Percentiles rank a stretch among this genome's conserved stretches.
Conservation (phyloP, 2,888 invertebrate species). For the Dendrolimus pini region DNA sequence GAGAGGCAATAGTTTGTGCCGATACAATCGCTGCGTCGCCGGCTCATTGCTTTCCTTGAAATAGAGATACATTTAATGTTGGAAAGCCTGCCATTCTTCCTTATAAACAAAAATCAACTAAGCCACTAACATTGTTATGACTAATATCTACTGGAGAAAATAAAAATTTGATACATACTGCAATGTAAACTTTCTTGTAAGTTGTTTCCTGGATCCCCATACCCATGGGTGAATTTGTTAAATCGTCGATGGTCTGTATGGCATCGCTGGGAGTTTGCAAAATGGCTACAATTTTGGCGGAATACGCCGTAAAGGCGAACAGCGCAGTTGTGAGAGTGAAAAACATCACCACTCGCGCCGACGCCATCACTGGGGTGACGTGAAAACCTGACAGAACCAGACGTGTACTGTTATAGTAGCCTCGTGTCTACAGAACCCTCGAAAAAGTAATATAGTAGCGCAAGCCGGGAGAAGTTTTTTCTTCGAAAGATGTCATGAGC, state of each 20-base stretch:
- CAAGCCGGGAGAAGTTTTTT: no score
- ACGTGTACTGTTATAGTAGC: no score
- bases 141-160: neutral
- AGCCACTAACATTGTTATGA: neutral
- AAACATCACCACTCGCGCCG: constrained; percentile 74
- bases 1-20: constrained; percentile 72
- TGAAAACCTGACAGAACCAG: constrained; percentile 49
- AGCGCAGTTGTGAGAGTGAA: constrained; percentile 71
- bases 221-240: constrained; percentile 72
- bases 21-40: constrained; percentile 67
- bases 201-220: constrained; percentile 78
- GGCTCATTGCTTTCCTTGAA: constrained; percentile 72
- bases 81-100: neutral
- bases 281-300: constrained; percentile 80
- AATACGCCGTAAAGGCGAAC: constrained; percentile 79
- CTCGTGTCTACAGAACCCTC: no score
- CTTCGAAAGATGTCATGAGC: no score
- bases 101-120: neutral
- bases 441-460: no score
- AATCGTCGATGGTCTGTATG: constrained; percentile 69
- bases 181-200: constrained; percentile 76
- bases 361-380: constrained; percentile 56
- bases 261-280: constrained; percentile 79
- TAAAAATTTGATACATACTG: constrained; percentile 33
- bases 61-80: neutral